Percentiles rank a stretch among this genome's conserved stretches.
Evolutionary conservation across 1,140 invertebrate species (phyloP).

Genomic region (Ditylenchus dipsaci): DNA sequence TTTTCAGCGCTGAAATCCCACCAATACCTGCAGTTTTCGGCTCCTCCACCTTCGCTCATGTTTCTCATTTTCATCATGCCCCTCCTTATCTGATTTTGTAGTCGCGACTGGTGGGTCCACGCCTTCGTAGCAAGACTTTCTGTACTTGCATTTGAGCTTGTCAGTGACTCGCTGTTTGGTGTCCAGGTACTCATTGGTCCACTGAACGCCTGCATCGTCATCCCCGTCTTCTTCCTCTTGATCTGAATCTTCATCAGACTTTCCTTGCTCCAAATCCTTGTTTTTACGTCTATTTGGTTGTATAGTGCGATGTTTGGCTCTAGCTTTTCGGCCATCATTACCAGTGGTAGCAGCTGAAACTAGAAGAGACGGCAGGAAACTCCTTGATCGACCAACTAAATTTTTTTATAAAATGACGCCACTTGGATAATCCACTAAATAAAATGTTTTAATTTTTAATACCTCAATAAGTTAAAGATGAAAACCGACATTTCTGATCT

Average conservation of each 20-base stretch:
- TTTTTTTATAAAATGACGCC: neutral
- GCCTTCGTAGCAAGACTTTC: neutral
- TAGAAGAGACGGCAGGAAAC: neutral
- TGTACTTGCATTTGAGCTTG: neutral
- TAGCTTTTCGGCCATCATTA: neutral
- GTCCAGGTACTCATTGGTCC: neutral
- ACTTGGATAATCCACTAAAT: too few relatives aligned
- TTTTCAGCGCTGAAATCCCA: too few relatives aligned
- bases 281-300: slow-evolving; percentile 1
- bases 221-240: neutral
- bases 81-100: neutral
- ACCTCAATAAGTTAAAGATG: too few relatives aligned
- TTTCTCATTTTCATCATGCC: neutral
- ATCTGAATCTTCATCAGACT: neutral
- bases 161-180: neutral
- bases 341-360: neutral
- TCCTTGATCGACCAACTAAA: neutral
- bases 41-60: too few relatives aligned
- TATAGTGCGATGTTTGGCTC: neutral
- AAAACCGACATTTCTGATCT: too few relatives aligned
- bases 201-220: neutral
- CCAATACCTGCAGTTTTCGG: too few relatives aligned
- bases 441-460: too few relatives aligned
- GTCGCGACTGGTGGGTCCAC: neutral
- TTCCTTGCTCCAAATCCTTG: neutral